Percentiles rank a stretch among this genome's conserved stretches.
Evolutionary conservation across 2,888 invertebrate species (phyloP).

Genomic region (Anthophora plumipes): DNA sequence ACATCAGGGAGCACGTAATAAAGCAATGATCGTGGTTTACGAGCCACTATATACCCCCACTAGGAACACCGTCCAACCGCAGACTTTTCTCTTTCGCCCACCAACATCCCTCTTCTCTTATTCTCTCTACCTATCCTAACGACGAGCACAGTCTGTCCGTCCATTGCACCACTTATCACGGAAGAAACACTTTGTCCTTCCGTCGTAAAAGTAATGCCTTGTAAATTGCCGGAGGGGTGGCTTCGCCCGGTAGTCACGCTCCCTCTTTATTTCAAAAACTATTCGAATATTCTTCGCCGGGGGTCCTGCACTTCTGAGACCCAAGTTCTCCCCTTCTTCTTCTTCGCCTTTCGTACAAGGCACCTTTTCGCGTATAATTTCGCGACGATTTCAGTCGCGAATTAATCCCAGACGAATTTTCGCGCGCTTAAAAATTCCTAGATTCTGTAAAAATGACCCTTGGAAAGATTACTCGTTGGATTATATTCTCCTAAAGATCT

Average conservation of each 20-base stretch:
- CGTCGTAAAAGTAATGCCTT: slow-evolving; percentile 75
- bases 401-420: background rate
- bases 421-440: no score
- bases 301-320: background rate
- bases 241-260: slow-evolving; percentile 32
- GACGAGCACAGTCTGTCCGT: slow-evolving; percentile 62
- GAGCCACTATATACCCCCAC: slow-evolving; percentile 80
- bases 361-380: background rate
- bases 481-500: no score
- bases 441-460: no score
- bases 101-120: slow-evolving; percentile 9
- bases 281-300: slow-evolving; percentile 12
- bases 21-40: slow-evolving; percentile 83
- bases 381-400: background rate
- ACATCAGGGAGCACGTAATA: slow-evolving; percentile 80
- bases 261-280: slow-evolving; percentile 42
- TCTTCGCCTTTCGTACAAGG: background rate
- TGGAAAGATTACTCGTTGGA: no score
- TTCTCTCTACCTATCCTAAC: slow-evolving; percentile 54
- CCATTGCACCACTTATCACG: slow-evolving; percentile 73
- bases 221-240: slow-evolving; percentile 68
- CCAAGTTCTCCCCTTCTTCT: background rate
- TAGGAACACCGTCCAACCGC: slow-evolving; percentile 69
- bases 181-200: slow-evolving; percentile 75
- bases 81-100: slow-evolving; percentile 56